These are phyloP conservation scores for Spinus olivaceus DNA, from an alignment of 2,797 vertebrate genomes.

Conservation along the genomic window DNA sequence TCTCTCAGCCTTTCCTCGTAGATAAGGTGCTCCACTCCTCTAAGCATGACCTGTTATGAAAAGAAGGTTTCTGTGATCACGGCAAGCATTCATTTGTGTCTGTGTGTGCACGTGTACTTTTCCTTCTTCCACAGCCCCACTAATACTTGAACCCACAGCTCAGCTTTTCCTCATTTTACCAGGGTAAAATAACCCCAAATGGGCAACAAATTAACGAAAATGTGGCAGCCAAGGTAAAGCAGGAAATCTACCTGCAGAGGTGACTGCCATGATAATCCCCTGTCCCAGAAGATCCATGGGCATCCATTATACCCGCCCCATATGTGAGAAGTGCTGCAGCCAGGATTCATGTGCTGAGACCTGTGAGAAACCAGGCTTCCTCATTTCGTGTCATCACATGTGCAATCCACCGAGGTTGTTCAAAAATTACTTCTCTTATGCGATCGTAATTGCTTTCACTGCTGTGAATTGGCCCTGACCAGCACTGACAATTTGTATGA, in stretches of 20 bases:
- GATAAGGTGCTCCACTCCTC: not conserved
- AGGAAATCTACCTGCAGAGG: not conserved
- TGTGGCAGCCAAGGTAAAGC: not conserved
- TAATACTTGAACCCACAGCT: not conserved
- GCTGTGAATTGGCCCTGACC: not conserved
- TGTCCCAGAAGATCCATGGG: not conserved
- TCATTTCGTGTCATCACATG: not conserved
- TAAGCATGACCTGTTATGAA: not conserved
- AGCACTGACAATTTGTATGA: not conserved
- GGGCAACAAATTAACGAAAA: not conserved
- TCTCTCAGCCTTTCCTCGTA: not conserved
- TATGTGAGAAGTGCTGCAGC: not conserved
- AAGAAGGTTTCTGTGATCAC: not conserved
- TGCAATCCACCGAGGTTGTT: not conserved
- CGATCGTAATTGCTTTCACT: not conserved
- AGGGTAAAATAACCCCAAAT: not conserved
- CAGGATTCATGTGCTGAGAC: accelerated
- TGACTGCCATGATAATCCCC: not conserved
- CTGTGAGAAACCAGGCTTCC: not conserved
- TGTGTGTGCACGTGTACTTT: accelerated
- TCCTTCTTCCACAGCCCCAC: not conserved
- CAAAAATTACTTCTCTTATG: not conserved
- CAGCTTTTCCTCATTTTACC: not conserved
- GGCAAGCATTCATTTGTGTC: not conserved
- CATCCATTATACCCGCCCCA: not conserved